Evolutionary conservation across 30 jellyfish, hydroid and myxozoan genomes (phyloP), one percentile per base, ranked within the genome.

Genomic region (Chrysaora quinquecirrha): DNA sequence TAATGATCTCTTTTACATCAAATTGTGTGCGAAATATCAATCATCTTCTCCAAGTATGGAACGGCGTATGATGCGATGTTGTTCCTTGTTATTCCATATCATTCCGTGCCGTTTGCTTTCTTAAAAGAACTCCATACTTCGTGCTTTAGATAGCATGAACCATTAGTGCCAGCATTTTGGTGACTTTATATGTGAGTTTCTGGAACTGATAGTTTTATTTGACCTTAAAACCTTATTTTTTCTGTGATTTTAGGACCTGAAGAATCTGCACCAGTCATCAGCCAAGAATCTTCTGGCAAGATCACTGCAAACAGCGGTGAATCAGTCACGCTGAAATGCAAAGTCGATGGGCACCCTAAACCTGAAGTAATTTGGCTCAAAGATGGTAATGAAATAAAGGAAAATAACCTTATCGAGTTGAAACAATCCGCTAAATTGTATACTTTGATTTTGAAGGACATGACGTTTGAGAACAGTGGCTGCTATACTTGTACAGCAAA

Each of bases 361-460:
- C 96, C 99, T 12, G 75, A 35, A 22, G 89, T 76, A 21, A 82
- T 67, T 30, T 95, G 99, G 99, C 35, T 30, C 14, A 84, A 52
- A 64, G 97, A 83, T 56, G 94, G 76, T 33, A 77, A 23, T 1
- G 33, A 9, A 20, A 29, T 95, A 11, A 31, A 54, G 20, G 66
- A 32, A 1, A 60, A 48, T 28, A 95, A 78, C 3, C 67, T 65
- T 30, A 20, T 85, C 30, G 80, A 69, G 67, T 4, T 78, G 16
- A 65, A 64, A 35, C 27, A 12, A 2, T 71, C 62, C n/a, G 80
- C 32, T 10, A 89, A 58, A 2, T 24, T 22, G 1, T 60, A 85
- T 46, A 76, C 27, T 27, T 54, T 93, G 46, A 70, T 20, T 14
- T 43, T 86, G 69, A 93, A 86, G 34, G 71, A 69, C 3, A 72